Evolutionary conservation across 2,113 vertebrate genomes (phyloP), one percentile per base, ranked within the genome.

Genomic region (Scomber scombrus): DNA sequence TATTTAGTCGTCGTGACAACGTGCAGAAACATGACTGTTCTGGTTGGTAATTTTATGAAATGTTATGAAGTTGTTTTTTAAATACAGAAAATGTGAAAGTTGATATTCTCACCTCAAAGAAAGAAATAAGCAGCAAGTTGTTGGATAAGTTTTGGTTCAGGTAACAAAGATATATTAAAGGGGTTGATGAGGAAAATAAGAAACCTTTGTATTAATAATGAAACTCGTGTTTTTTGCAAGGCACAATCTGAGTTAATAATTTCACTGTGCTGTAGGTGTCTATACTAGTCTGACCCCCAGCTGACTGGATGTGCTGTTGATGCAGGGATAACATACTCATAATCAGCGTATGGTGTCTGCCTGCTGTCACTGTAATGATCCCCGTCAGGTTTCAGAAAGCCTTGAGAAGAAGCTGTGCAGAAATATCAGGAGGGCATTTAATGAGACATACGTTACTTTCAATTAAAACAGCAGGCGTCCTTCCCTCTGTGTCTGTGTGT

Each of bases 371-470:
- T 16, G 47, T 49, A 68, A 57, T 77, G 67, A 63, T 56, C 64
- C 31, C 71, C 8, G 49, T 18, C 82, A 67, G 70, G 14, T 50
- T 63, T 73, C 51, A 29, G 19, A 40, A 18, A 43, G 45, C 40
- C 16, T 57, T 12, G 29, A 58, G 54, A 40, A 21, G 61, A 58
- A 60, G 12, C 47, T 34, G n/a, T 51, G 83, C 78, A 58, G 69
- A 78, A 74, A 74, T 66, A 82, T 82, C 69, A 78, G 57, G 58
- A 61, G 57, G 62, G 46, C 57, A 43, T 63, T 79, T 79, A 75
- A 82, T 74, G 51, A 71, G 70, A 66, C 79, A 60, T 63, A 69
- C 58, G 81, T 82, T 75, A 74, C 47, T 65, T 63, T 78, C 75
- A 70, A 75, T 79, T 71, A 75, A 86, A 79, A 71, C 79, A 75